Evolutionary conservation across 30 jellyfish, hydroid and myxozoan genomes (phyloP).

Genomic region (Catostylus mosaicus): DNA sequence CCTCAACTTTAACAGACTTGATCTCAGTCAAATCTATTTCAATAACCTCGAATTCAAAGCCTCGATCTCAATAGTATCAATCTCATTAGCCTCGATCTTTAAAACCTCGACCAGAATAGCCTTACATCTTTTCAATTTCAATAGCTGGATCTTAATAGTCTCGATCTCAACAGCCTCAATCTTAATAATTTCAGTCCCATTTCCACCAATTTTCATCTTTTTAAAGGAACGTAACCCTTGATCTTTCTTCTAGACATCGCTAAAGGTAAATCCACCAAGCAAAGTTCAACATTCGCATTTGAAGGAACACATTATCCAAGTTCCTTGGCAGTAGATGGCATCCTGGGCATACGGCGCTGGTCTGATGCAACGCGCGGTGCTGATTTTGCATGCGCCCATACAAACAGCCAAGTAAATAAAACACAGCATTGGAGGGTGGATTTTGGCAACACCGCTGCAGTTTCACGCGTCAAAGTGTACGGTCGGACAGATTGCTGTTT

Average conservation of each 20-base stretch:
- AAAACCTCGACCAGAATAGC: too few species aligned
- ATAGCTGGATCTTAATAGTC: too few species aligned
- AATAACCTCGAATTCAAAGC: too few species aligned
- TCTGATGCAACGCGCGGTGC: background rate
- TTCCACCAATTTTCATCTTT: too few species aligned
- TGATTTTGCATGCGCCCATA: background rate
- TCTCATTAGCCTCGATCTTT: too few species aligned
- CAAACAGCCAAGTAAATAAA: background rate
- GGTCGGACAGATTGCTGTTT: conserved; percentile 3
- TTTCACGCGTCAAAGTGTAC: background rate
- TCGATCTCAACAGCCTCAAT: too few species aligned
- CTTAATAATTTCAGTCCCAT: too few species aligned
- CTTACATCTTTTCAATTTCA: too few species aligned
- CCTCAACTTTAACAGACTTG: too few species aligned
- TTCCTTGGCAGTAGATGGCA: conserved; percentile 8
- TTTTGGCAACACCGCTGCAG: background rate
- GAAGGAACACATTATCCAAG: background rate
- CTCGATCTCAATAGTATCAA: too few species aligned
- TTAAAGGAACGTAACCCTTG: too few species aligned
- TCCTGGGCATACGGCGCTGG: background rate
- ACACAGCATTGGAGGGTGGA: conserved; percentile 11
- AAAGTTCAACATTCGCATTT: background rate
- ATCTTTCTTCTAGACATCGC: background rate
- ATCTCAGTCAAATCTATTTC: too few species aligned
- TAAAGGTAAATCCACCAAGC: background rate